phyloP scores from a whole-genome alignment of 2,797 vertebrate genomes.

The Smutsia temminckii region DNA sequence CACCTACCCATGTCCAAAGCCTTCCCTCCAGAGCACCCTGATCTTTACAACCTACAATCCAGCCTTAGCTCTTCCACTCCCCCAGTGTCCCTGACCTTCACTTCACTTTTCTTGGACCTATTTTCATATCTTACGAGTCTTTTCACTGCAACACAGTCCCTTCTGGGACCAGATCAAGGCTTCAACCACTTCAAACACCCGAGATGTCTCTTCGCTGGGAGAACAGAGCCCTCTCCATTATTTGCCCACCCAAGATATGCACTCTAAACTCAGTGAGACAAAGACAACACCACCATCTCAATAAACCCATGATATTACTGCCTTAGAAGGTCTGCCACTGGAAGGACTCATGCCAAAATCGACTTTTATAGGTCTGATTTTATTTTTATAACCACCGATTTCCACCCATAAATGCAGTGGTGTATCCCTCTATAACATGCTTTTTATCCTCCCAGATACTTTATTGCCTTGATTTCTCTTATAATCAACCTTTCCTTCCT shows the following conservation, averaged over 20 bases:
- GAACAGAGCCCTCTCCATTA: background rate
- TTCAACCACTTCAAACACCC: background rate
- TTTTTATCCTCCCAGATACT: background rate
- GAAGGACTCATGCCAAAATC: background rate
- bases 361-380: background rate
- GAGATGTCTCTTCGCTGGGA: background rate
- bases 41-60: background rate
- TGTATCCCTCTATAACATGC: too few relatives aligned
- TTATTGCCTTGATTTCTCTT: background rate
- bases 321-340: background rate
- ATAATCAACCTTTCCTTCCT: background rate
- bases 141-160: background rate
- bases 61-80: fast-evolving
- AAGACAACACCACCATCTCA: background rate
- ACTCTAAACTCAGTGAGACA: background rate
- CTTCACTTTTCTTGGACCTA: background rate
- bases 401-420: background rate
- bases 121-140: background rate
- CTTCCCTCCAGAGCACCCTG: background rate
- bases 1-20: background rate
- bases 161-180: background rate
- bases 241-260: background rate
- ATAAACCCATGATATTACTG: background rate
- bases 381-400: background rate
- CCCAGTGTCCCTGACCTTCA: background rate